phyloP scores from a whole-genome alignment of 2,113 vertebrate species.

The Eira barbara region DNA sequence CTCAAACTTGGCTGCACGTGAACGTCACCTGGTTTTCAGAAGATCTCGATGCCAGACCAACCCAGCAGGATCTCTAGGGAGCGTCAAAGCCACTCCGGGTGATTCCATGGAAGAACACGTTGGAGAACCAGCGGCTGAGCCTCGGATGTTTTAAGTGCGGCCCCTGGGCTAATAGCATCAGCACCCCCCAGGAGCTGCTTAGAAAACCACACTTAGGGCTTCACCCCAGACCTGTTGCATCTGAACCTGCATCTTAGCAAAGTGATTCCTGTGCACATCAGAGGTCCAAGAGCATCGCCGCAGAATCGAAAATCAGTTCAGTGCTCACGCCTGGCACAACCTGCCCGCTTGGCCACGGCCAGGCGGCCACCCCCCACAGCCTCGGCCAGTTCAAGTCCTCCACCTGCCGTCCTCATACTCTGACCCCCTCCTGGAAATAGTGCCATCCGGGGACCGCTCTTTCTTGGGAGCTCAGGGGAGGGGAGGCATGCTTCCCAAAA shows the following conservation, averaged over 20 bases:
- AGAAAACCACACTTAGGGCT: neutral
- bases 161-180: neutral
- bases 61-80: neutral
- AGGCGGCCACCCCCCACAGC: neutral
- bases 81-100: too few species aligned
- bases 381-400: neutral
- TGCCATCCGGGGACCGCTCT: accelerated
- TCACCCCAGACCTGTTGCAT: neutral
- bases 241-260: neutral
- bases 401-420: accelerated
- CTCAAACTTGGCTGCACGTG: neutral
- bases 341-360: neutral
- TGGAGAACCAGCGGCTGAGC: neutral
- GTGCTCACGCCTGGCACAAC: neutral
- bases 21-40: neutral
- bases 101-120: accelerated
- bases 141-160: neutral
- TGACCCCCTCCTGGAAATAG: neutral
- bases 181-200: neutral
- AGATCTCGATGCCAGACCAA: neutral
- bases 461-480: too few species aligned
- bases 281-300: neutral
- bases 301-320: neutral
- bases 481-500: neutral
- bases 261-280: neutral